Evolutionary conservation across 2,888 invertebrate species (phyloP).

Genomic region (Labia minor): DNA sequence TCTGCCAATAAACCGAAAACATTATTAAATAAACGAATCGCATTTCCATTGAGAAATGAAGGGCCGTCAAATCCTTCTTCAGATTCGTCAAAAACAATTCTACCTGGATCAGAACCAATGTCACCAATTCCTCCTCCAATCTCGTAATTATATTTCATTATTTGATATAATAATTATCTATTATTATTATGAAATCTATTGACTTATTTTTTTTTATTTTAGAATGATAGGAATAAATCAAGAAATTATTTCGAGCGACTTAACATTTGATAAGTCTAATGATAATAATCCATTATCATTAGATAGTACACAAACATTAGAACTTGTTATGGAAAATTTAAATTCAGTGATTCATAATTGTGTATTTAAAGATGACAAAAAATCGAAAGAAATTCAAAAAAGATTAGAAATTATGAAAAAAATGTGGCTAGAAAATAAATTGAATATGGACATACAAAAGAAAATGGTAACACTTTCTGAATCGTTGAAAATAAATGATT

Average conservation of each 20-base stretch:
- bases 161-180: neutral
- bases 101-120: constrained; percentile 21
- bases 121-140: constrained; percentile 8
- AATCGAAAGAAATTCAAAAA: constrained; percentile 42
- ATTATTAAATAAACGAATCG: constrained; percentile 44
- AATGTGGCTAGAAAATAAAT: constrained; percentile 47
- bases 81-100: constrained; percentile 15
- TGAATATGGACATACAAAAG: constrained; percentile 40
- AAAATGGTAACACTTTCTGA: constrained; percentile 43
- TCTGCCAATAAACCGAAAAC: constrained; percentile 37
- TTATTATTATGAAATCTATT: neutral
- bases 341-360: neutral
- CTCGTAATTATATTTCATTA: neutral
- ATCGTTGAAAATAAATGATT: constrained; percentile 42
- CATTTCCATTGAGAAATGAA: constrained; percentile 35
- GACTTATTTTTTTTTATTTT: constrained; percentile 14
- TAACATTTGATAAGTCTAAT: neutral
- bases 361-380: constrained; percentile 13
- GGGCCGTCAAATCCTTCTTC: constrained; percentile 27
- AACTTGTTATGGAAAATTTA: neutral
- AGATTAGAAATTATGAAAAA: constrained; percentile 45
- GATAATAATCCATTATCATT: neutral
- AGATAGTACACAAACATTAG: neutral
- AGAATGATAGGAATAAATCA: neutral
- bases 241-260: neutral